A percentile compares a stretch with the other conserved stretches of the same genome.
These are phyloP conservation scores for Apeira syringaria DNA, from an alignment of 2,888 invertebrate genomes.

Conservation along the genomic window DNA sequence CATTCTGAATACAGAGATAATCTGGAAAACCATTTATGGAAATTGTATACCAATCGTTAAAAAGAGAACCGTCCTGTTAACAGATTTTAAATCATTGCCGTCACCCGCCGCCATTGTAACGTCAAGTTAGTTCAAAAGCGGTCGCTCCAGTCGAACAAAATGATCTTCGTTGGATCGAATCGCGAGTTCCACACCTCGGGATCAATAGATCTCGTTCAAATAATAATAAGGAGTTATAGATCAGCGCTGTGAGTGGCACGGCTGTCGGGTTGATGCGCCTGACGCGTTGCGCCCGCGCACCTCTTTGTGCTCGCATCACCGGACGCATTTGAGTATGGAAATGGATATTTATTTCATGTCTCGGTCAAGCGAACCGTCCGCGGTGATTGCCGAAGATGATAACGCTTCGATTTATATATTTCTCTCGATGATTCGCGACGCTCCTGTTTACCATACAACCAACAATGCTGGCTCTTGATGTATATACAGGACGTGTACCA, in stretches of 20 bases:
- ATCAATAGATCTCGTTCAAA: conserved; percentile 83
- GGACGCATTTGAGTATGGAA: conserved; percentile 75
- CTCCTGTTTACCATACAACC: conserved; percentile 70
- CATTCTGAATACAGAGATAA: conserved; percentile 67
- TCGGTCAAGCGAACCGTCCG: conserved; percentile 60
- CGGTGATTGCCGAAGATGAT: conserved; percentile 78
- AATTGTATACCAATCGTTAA: conserved; percentile 83
- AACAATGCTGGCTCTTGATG: conserved; percentile 49
- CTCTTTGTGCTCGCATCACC: conserved; percentile 50
- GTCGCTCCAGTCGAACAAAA: conserved; percentile 80
- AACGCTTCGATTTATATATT: conserved; percentile 80
- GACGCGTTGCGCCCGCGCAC: conserved; percentile 45
- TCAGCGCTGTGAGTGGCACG: conserved; percentile 52
- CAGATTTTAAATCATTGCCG: conserved; percentile 84
- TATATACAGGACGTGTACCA: conserved; percentile 52
- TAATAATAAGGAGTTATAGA: conserved; percentile 83
- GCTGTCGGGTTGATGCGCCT: conserved; percentile 49
- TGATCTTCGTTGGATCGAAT: conserved; percentile 75
- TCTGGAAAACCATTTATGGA: conserved; percentile 80
- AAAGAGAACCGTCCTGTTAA: conserved; percentile 83
- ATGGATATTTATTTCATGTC: conserved; percentile 79
- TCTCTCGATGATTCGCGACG: conserved; percentile 77
- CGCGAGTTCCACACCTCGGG: conserved; percentile 77
- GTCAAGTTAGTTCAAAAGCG: conserved; percentile 82
- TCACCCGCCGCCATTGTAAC: conserved; percentile 78